phyloP scores from a whole-genome alignment of 2,113 vertebrate species.

The human (Homo sapiens) region GRCh38 chr2:60386501-60387000 shows the following conservation, averaged over 20 bases:
- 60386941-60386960: neutral
- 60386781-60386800: slow-evolving; percentile 46
- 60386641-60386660: slow-evolving; percentile 77
- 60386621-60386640: slow-evolving; percentile 75
- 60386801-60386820: slow-evolving; percentile 50
- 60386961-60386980: neutral
- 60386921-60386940: neutral
- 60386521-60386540: slow-evolving; percentile 48
- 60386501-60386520: slow-evolving; percentile 67
- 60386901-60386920: neutral
- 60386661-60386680: slow-evolving; percentile 78
- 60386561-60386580: slow-evolving; percentile 70
- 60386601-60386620: slow-evolving; percentile 81
- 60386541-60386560: slow-evolving; percentile 63
- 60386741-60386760: slow-evolving; percentile 28
- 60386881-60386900: neutral
- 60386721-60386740: slow-evolving; percentile 72
- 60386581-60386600: slow-evolving; percentile 78
- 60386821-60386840: neutral
- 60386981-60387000: neutral
- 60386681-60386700: slow-evolving; percentile 72
- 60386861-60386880: neutral
- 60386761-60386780: slow-evolving; percentile 56
- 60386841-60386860: slow-evolving; percentile 3
- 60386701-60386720: slow-evolving; percentile 72